Conservation (phyloP, 1,140 invertebrate species). For the Camponotus vicinus region DNA sequence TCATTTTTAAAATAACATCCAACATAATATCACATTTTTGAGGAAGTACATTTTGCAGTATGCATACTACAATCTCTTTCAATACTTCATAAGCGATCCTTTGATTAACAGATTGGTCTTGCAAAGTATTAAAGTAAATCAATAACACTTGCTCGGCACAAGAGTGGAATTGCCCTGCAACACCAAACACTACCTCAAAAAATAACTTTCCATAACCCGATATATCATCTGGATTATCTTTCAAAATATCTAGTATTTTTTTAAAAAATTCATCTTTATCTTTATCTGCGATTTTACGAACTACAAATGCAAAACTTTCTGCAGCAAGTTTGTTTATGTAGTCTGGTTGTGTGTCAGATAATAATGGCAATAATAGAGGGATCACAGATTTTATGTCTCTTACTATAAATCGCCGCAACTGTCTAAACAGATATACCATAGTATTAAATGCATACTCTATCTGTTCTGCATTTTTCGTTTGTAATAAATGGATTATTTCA, state of each 20-base stretch:
- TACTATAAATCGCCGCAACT: constrained; percentile 93
- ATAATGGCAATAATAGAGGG: constrained; percentile 90
- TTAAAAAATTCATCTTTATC: constrained; percentile 90
- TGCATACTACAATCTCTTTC: constrained; percentile 87
- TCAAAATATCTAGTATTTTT: constrained; percentile 90
- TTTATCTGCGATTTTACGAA: constrained; percentile 94
- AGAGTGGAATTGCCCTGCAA: constrained; percentile 93
- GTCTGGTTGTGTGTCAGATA: constrained; percentile 90
- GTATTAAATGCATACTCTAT: constrained; percentile 94
- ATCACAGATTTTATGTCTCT: constrained; percentile 92
- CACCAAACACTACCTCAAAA: constrained; percentile 94
- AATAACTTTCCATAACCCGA: constrained; percentile 93
- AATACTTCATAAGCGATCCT: constrained; percentile 89
- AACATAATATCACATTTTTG: constrained; percentile 89
- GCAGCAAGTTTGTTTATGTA: constrained; percentile 97
- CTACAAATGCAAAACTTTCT: constrained; percentile 97
- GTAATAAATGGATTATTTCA: constrained; percentile 90
- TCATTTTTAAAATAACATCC: constrained; percentile 81
- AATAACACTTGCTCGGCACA: constrained; percentile 89
- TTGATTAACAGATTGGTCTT: constrained; percentile 86
- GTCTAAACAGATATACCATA: constrained; percentile 96
- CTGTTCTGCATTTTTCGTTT: constrained; percentile 92
- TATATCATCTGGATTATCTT: constrained; percentile 89
- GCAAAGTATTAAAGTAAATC: constrained; percentile 88
- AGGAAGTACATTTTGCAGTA: constrained; percentile 87